Base-by-base conservation (phyloP, 2,888 invertebrate species). In the Coremacera marginata region DNA sequence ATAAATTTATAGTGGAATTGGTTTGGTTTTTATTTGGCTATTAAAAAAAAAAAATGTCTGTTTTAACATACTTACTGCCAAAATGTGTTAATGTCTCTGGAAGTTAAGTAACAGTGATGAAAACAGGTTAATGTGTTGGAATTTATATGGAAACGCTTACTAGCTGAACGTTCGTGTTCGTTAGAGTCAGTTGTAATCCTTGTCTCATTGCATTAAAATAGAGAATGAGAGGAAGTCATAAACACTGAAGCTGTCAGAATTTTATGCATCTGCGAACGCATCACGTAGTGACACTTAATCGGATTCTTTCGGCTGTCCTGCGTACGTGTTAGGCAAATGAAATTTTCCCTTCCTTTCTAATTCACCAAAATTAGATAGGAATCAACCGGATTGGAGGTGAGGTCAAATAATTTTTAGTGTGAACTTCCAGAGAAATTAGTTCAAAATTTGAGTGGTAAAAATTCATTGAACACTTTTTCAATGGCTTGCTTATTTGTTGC, bases 221-320 rank as follows among this genome's bases (percentile, higher is more conserved):
- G 34, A 3, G 63, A 25, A 3, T 14, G 25, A 74, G 25, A 55
- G 74, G 74, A 74, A 74, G 74, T 74, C 55, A 37, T 74, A 74
- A 74, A 74, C 52, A 67, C 31, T 55, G 25, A 55, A 65, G 11
- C 37, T 74, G 74, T 74, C 74, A 52, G 31, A 73, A 52, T 19
- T 31, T 57, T 37, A n/a, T 67, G 71, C 65, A 9, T 22, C 67
- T 55, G 55, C 65, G 55, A 5, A 74, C 22, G 44, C 65, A 74
- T 57, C 74, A 74, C 74, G 74, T 74, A 74, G 31, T 37, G 65
- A 55, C 37, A n/a, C 65, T 74, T 74, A 74, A 74, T 55, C 55
- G 67, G 55, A 67, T 57, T 65, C 74, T 55, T 25, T 37, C 25
- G 55, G 57, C 62, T 27, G 63, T n/a, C 9, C 14, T 62, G 16